A percentile compares a stretch with the other conserved stretches of the same genome.
phyloP scores from a whole-genome alignment of 2,888 invertebrate genomes.

The Tipula unca region DNA sequence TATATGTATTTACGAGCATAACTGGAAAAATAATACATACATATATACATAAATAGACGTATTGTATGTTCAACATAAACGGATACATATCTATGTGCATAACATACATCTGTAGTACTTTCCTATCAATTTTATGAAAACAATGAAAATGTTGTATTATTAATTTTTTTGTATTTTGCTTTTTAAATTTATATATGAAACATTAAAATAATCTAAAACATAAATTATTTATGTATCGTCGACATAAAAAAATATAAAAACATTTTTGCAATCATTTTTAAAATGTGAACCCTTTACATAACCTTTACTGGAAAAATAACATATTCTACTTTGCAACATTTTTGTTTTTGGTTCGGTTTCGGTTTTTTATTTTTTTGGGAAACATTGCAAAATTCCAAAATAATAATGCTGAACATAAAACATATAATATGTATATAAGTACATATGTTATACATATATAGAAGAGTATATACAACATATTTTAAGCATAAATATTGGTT shows the following conservation, averaged over 20 bases:
- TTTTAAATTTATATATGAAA: neutral
- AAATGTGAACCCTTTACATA: slow-evolving; percentile 14
- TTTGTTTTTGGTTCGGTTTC: neutral
- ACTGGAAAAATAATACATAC: neutral
- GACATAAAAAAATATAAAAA: neutral
- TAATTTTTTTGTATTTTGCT: neutral
- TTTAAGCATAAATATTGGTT: too few relatives aligned
- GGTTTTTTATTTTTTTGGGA: neutral
- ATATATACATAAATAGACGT: neutral
- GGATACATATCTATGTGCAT: neutral
- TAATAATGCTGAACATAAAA: neutral
- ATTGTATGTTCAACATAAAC: neutral
- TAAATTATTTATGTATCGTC: slow-evolving; percentile 8
- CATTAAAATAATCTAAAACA: slow-evolving; percentile 14
- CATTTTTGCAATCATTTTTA: slow-evolving; percentile 9
- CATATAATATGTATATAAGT: neutral
- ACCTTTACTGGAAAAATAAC: neutral
- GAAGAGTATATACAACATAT: too few relatives aligned
- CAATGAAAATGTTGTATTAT: neutral
- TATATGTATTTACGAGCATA: neutral
- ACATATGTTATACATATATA: too few relatives aligned
- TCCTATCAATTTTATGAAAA: neutral
- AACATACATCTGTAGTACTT: neutral
- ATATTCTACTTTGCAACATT: neutral
- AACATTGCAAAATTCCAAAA: neutral